Conservation (phyloP, 2,113 vertebrate species). For the Lampris megalopsis region DNA sequence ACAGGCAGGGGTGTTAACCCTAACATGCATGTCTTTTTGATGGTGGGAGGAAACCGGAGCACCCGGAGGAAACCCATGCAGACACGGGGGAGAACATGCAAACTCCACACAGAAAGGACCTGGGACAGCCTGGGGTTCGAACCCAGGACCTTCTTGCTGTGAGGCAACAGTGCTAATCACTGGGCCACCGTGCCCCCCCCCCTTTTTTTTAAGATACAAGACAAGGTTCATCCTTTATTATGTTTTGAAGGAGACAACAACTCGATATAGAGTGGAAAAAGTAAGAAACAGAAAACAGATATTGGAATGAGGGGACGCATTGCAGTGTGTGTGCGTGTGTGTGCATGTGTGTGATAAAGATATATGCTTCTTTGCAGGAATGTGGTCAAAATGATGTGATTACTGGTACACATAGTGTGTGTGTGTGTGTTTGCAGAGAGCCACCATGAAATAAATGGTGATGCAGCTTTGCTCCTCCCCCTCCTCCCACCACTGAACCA, state of each 20-base stretch:
- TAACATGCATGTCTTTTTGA: too few species aligned
- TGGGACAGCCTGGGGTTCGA: too few species aligned
- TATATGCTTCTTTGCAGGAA: neutral
- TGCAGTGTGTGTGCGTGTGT: neutral
- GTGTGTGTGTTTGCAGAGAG: conserved; percentile 5
- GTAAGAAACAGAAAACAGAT: conserved; percentile 35
- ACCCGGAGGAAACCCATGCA: too few species aligned
- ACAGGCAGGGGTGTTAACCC: too few species aligned
- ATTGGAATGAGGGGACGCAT: conserved; percentile 30
- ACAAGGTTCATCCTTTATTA: conserved; percentile 48
- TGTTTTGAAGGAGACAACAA: conserved; percentile 27
- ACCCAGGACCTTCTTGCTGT: too few species aligned
- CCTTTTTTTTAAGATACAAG: too few species aligned
- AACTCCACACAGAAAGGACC: too few species aligned
- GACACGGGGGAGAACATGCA: too few species aligned
- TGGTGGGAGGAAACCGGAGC: too few species aligned
- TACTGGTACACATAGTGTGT: neutral
- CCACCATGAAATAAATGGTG: conserved; percentile 58
- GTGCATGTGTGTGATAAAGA: neutral
- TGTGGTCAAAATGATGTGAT: too few species aligned
- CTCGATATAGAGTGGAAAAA: conserved; percentile 43
- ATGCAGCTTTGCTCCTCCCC: conserved; percentile 38
- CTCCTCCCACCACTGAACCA: conserved; percentile 15
- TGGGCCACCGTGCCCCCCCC: too few species aligned
- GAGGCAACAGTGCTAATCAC: too few species aligned